These are phyloP conservation scores for Seriola dumerili DNA, from an alignment of 2,113 vertebrate genomes.

Conservation along the genomic window DNA sequence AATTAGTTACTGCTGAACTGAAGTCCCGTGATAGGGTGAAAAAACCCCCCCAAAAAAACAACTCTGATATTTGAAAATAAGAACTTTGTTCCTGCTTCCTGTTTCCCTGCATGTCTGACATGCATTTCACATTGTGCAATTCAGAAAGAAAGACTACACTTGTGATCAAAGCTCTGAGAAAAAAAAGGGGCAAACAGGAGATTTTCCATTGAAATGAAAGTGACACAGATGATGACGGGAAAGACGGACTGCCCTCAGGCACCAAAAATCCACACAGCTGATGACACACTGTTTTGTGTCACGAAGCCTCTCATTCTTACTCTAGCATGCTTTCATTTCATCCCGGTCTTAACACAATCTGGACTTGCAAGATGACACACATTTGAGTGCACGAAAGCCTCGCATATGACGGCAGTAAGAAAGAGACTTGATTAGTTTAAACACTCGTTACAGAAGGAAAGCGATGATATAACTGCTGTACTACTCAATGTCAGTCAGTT, in stretches of 20 bases:
- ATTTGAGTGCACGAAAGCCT: background rate
- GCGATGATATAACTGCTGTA: background rate
- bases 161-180: background rate
- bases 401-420: background rate
- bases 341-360: background rate
- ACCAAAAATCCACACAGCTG: background rate
- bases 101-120: background rate
- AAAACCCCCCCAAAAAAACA: background rate
- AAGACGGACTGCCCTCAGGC: background rate
- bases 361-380: background rate
- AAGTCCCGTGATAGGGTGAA: background rate
- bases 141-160: background rate
- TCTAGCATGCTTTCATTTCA: background rate
- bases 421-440: constrained; percentile 2
- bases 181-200: background rate
- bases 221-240: constrained; percentile 33
- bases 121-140: background rate
- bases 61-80: constrained; percentile 10
- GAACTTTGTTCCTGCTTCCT: background rate
- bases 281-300: background rate
- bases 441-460: background rate
- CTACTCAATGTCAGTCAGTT: background rate
- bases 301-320: background rate
- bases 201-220: constrained; percentile 8
- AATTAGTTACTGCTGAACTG: background rate